These are phyloP conservation scores for Stomorhina lunata DNA, from an alignment of 2,888 invertebrate species.

Conservation along the genomic window DNA sequence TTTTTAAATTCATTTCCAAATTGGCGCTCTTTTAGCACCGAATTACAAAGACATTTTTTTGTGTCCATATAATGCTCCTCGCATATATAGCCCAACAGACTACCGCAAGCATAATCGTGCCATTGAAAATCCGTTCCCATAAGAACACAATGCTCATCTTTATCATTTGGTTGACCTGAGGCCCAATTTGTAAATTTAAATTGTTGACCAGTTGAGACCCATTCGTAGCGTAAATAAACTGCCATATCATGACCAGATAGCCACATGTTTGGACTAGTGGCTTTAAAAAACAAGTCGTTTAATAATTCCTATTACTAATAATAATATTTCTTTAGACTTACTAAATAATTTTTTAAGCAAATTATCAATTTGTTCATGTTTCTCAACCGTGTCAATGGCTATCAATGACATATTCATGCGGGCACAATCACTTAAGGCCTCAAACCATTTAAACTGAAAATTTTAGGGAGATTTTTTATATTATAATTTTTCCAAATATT, in stretches of 20 bases:
- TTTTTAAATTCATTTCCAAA: background rate
- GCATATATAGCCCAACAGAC: background rate
- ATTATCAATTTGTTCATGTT: conserved; percentile 22
- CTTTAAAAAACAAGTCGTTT: no score
- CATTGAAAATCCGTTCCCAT: background rate
- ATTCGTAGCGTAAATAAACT: no score
- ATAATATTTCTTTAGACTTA: background rate
- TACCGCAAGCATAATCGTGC: background rate
- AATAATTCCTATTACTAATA: no score
- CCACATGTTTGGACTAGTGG: no score
- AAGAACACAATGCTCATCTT: background rate
- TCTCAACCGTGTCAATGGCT: conserved; percentile 4
- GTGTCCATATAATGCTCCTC: background rate
- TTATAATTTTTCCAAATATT: no score
- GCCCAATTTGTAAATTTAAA: no score
- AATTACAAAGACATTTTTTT: background rate
- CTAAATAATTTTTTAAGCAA: background rate
- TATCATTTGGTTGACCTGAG: no score
- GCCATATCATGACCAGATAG: no score
- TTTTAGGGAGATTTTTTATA: no score
- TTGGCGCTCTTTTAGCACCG: background rate
- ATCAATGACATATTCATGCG: conserved; percentile 31
- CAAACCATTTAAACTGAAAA: conserved; percentile 23
- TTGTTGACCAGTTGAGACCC: no score
- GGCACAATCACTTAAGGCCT: conserved; percentile 36